A percentile compares a stretch with the other conserved stretches of the same genome.
phyloP scores from a whole-genome alignment of 2,888 invertebrate genomes.

The Stenodema calcarata region DNA sequence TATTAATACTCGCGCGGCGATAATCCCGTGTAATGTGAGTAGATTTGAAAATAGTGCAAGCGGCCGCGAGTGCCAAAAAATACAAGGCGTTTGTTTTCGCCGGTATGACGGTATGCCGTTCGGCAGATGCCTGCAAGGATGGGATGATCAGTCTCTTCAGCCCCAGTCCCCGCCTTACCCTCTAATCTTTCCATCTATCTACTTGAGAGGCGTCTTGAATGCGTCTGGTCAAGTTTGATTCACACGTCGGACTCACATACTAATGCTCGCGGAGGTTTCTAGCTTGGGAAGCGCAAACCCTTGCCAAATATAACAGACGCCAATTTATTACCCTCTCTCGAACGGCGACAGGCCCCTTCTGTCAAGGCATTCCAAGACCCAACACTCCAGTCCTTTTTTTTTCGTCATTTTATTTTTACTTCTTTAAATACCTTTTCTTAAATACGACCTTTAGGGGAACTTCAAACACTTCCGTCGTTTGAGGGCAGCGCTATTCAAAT shows the following conservation, averaged over 20 bases:
- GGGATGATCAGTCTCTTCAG: neutral
- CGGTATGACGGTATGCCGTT: neutral
- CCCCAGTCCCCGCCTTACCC: neutral
- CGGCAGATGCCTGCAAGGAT: neutral
- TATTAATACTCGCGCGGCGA: too few species aligned
- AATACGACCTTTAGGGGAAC: conserved; percentile 41
- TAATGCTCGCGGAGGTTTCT: conserved; percentile 16
- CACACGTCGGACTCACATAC: conserved; percentile 39
- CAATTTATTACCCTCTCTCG: conserved; percentile 42
- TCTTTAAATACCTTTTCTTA: conserved; percentile 43
- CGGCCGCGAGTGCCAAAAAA: neutral
- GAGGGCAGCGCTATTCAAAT: conserved; percentile 16
- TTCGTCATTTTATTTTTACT: conserved; percentile 41
- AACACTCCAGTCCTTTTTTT: neutral
- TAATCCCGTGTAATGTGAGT: neutral
- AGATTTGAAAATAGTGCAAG: neutral
- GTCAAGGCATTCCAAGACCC: conserved; percentile 14
- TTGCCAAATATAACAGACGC: conserved; percentile 49
- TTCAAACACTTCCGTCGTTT: conserved; percentile 39
- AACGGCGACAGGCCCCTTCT: conserved; percentile 36
- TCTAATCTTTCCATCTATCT: conserved; percentile 32
- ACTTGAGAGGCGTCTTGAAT: conserved; percentile 15
- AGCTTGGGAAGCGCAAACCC: conserved; percentile 37
- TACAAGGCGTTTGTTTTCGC: neutral
- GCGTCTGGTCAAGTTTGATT: conserved; percentile 34